A percentile compares a stretch with the other conserved stretches of the same genome.
Evolutionary conservation across 2,797 vertebrate species (phyloP).

Genomic region (Muscicapa comitata): DNA sequence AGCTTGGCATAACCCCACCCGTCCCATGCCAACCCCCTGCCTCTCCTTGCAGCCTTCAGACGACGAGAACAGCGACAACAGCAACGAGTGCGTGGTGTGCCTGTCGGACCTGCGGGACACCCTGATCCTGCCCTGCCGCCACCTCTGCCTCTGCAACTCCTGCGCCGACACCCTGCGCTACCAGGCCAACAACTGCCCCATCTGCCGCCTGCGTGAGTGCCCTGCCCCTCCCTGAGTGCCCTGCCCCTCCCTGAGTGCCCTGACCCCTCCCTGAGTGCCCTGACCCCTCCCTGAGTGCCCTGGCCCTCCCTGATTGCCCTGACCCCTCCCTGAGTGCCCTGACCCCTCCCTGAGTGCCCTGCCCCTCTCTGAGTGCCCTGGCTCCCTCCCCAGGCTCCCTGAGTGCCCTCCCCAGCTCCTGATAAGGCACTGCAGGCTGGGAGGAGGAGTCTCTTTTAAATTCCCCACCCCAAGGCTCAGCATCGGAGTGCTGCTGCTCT

Average conservation of each 20-base stretch:
- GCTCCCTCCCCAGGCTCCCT: background rate
- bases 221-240: slow-evolving; percentile 54
- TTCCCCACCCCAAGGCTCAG: background rate
- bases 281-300: too few relatives aligned
- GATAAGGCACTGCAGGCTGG: background rate
- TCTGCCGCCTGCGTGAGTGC: slow-evolving; percentile 90
- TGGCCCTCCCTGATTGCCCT: background rate
- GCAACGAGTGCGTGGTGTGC: slow-evolving; percentile 95
- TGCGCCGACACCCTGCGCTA: slow-evolving; percentile 95
- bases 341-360: background rate
- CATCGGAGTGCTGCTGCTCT: background rate
- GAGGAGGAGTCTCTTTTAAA: background rate
- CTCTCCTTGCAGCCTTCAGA: slow-evolving; percentile 83
- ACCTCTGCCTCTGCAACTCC: slow-evolving; percentile 93
- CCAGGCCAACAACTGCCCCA: slow-evolving; percentile 98
- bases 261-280: slow-evolving; percentile 57
- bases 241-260: too few relatives aligned
- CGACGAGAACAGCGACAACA: slow-evolving; percentile 97
- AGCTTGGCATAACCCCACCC: fast-evolving
- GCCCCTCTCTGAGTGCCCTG: slow-evolving; percentile 67
- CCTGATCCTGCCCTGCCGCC: slow-evolving; percentile 94
- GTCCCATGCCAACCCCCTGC: background rate
- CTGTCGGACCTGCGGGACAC: slow-evolving; percentile 95
- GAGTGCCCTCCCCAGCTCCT: background rate
- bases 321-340: slow-evolving; percentile 13